phyloP scores from a whole-genome alignment of 1,140 invertebrate species.

The Andricus grossulariae region DNA sequence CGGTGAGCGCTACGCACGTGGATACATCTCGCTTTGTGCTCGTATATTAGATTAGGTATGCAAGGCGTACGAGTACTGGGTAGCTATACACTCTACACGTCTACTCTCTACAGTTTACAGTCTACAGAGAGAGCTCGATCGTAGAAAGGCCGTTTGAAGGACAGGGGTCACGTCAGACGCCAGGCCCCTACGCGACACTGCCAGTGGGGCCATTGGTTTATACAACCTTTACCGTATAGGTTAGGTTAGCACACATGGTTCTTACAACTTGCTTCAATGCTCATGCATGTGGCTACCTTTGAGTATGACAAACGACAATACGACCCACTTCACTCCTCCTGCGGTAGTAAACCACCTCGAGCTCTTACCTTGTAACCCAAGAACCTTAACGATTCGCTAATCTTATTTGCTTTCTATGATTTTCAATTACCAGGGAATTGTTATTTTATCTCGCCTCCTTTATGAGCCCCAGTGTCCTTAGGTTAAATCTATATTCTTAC shows the following conservation, averaged over 20 bases:
- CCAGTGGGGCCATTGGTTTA: constrained; percentile 40
- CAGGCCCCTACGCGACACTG: constrained; percentile 46
- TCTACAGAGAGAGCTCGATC: constrained; percentile 36
- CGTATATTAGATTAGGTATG: constrained; percentile 54
- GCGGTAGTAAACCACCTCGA: no score
- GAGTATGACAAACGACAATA: no score
- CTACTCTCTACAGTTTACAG: neutral
- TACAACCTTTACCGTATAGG: constrained; percentile 54
- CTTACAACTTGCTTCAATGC: no score
- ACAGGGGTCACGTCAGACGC: constrained; percentile 61
- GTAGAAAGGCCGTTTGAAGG: constrained; percentile 69
- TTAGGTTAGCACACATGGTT: neutral
- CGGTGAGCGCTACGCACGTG: neutral
- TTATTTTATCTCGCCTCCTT: no score
- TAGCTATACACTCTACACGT: constrained; percentile 42
- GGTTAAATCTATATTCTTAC: no score
- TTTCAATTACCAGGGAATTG: no score
- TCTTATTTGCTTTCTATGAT: no score
- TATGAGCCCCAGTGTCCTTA: no score
- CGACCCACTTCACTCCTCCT: no score
- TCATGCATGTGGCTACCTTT: no score
- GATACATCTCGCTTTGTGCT: constrained; percentile 44
- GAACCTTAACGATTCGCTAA: no score
- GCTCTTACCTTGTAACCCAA: no score
- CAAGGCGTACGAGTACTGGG: constrained; percentile 40